Evolutionary conservation across 2,113 vertebrate genomes (phyloP).

Genomic region (Thymallus thymallus): DNA sequence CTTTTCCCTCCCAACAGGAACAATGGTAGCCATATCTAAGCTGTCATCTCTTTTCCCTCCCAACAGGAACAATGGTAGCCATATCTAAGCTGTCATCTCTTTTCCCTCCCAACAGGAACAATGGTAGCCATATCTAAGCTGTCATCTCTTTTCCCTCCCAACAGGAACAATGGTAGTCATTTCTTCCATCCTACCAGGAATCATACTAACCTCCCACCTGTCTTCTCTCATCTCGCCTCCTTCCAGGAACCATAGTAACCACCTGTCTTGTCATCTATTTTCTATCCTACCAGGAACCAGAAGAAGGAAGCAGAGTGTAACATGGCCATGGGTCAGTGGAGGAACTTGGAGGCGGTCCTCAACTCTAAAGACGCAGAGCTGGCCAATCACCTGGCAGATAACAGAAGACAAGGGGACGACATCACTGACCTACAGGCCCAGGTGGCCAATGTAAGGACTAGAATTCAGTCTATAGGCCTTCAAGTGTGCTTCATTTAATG

Average conservation of each 20-base stretch:
- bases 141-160: too few relatives aligned
- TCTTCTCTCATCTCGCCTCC: not conserved
- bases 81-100: too few relatives aligned
- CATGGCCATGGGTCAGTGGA: conserved; percentile 59
- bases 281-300: conserved; percentile 66
- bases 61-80: too few relatives aligned
- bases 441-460: conserved; percentile 67
- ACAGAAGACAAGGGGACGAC: conserved; percentile 58
- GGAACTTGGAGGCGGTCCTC: conserved; percentile 69
- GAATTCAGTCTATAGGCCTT: not conserved
- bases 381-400: conserved; percentile 66
- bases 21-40: too few relatives aligned
- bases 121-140: too few relatives aligned
- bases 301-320: conserved; percentile 78
- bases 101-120: too few relatives aligned
- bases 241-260: conserved; percentile 36
- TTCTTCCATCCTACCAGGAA: not conserved
- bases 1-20: too few relatives aligned
- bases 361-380: conserved; percentile 71
- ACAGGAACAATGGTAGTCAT: conserved; percentile 24
- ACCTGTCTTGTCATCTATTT: not conserved
- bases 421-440: conserved; percentile 67
- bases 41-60: too few relatives aligned
- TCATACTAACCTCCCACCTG: not conserved
- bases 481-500: not conserved